phyloP scores from a whole-genome alignment of 1,140 invertebrate genomes.

The Calliphora vicina region DNA sequence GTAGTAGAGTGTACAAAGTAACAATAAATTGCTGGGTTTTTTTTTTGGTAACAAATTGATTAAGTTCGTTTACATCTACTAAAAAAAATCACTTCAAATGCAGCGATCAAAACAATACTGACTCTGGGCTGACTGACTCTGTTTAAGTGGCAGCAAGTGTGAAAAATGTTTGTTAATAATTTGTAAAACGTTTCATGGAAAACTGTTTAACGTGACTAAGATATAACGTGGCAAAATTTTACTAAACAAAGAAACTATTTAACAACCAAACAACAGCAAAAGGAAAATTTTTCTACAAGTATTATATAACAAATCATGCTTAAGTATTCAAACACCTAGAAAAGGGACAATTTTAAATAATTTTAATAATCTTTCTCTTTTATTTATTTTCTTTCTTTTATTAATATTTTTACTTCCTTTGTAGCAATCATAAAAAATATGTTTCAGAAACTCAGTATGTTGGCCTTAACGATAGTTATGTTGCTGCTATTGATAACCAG shows the following conservation, averaged over 20 bases:
- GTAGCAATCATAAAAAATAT: slow-evolving; percentile 21
- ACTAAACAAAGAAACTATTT: background rate
- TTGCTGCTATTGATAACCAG: background rate
- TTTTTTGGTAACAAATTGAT: slow-evolving; percentile 21
- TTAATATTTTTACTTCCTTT: too few species aligned
- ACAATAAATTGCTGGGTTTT: background rate
- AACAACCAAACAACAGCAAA: background rate
- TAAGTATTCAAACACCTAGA: background rate
- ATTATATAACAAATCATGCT: too few species aligned
- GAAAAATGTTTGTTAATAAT: slow-evolving; percentile 32
- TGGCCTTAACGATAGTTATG: background rate
- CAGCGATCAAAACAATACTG: background rate
- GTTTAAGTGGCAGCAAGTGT: slow-evolving; percentile 23
- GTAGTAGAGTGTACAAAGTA: background rate
- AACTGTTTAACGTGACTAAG: slow-evolving; percentile 24
- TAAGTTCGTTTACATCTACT: background rate
- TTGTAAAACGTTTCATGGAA: slow-evolving; percentile 32
- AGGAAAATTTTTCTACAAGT: background rate
- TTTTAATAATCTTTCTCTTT: slow-evolving; percentile 9
- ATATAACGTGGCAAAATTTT: background rate
- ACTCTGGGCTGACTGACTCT: background rate
- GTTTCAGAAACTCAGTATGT: background rate
- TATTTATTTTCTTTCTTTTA: background rate
- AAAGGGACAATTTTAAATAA: background rate
- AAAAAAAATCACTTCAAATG: background rate